Conservation (phyloP, 2,888 invertebrate genomes). For the Campaea margaritaria region DNA sequence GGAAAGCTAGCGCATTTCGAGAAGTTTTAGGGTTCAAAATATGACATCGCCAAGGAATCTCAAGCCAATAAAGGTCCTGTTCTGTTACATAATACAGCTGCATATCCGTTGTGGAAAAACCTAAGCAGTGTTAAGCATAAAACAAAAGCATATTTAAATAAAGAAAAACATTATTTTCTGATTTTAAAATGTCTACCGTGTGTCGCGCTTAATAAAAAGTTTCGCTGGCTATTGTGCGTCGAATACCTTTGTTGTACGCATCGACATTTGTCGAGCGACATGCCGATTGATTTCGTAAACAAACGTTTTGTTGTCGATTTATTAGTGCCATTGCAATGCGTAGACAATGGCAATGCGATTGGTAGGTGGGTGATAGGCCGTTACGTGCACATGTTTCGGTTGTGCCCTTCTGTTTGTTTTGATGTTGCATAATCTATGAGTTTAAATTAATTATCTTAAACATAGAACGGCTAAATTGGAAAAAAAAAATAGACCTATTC, state of each 20-base stretch:
- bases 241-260: conserved; percentile 67
- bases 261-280: conserved; percentile 76
- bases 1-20: too few species aligned
- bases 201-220: conserved; percentile 63
- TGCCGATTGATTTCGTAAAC: conserved; percentile 79
- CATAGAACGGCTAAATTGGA: too few species aligned
- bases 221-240: conserved; percentile 61
- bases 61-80: too few species aligned
- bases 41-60: too few species aligned
- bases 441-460: background rate
- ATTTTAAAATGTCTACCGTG: conserved; percentile 40
- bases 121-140: background rate
- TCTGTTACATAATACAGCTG: too few species aligned
- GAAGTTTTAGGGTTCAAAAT: too few species aligned
- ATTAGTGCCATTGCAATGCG: conserved; percentile 61
- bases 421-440: conserved; percentile 12
- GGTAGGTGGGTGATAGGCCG: conserved; percentile 53
- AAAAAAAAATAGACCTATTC: too few species aligned
- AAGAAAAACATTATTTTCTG: background rate
- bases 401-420: conserved; percentile 27
- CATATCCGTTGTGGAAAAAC: too few species aligned
- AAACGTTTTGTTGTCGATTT: conserved; percentile 77
- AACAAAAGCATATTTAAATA: background rate
- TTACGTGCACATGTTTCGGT: conserved; percentile 50
- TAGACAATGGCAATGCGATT: conserved; percentile 54